Evolutionary conservation across 2,797 vertebrate species (phyloP).

Genomic region (Pantherophis alleghaniensis): DNA sequence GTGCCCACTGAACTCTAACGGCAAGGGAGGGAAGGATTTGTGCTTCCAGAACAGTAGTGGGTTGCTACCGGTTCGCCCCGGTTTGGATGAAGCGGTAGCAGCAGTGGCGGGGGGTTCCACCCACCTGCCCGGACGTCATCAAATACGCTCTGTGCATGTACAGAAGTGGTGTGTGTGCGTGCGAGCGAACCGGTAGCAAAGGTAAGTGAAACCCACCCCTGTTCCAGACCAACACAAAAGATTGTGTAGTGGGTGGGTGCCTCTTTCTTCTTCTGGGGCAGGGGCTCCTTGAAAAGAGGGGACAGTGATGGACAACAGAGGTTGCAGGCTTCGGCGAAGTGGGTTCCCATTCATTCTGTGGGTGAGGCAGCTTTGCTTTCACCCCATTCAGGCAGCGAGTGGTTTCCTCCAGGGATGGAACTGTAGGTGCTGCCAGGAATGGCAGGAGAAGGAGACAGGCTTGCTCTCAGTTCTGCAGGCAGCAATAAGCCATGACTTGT

Average conservation of each 20-base stretch:
- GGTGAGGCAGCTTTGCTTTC: not conserved
- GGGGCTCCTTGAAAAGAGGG: not conserved
- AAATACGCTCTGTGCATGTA: too few relatives aligned
- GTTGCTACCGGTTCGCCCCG: too few relatives aligned
- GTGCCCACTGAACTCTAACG: not conserved
- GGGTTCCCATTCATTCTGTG: not conserved
- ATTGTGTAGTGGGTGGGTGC: not conserved
- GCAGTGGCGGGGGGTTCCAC: too few relatives aligned
- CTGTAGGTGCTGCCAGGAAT: not conserved
- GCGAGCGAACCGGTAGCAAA: too few relatives aligned
- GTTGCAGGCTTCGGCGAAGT: not conserved
- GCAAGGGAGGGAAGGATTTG: not conserved
- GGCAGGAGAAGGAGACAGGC: not conserved
- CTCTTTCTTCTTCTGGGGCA: not conserved
- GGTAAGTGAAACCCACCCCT: too few relatives aligned
- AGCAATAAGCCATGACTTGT: not conserved
- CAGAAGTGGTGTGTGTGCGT: too few relatives aligned
- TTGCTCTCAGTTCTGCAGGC: not conserved
- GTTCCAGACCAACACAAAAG: not conserved
- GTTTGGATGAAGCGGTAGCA: too few relatives aligned
- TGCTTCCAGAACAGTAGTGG: not conserved
- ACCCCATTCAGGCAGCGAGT: too few relatives aligned
- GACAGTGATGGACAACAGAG: not conserved
- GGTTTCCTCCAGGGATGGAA: not conserved
- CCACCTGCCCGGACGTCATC: too few relatives aligned